Percentiles rank a stretch among this genome's conserved stretches.
phyloP scores from a whole-genome alignment of 2,797 vertebrate genomes.

The Thalassophryne amazonica region DNA sequence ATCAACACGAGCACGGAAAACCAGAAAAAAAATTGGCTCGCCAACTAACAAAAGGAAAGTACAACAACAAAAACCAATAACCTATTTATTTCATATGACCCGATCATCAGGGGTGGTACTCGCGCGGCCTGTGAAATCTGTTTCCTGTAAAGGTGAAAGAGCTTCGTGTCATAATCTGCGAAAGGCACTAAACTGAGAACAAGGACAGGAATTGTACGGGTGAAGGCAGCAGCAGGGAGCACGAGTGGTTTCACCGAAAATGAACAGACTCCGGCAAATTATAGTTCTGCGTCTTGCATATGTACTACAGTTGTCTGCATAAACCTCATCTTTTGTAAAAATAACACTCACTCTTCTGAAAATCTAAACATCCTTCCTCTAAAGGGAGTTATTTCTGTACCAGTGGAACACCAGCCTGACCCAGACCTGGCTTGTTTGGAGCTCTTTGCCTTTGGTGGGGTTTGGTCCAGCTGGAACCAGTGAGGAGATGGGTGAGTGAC shows the following conservation, averaged over 20 bases:
- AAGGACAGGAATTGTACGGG: constrained; percentile 2
- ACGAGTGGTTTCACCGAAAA: constrained; percentile 42
- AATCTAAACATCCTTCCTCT: constrained; percentile 53
- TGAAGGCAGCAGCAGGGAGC: not conserved
- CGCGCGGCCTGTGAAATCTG: not conserved
- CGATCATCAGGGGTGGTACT: not conserved
- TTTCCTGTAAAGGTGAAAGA: not conserved
- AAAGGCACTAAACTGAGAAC: constrained; percentile 1
- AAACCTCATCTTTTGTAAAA: constrained; percentile 43
- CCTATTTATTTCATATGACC: not conserved
- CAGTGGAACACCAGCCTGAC: constrained; percentile 45
- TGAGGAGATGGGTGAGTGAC: constrained; percentile 64
- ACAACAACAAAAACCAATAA: not conserved
- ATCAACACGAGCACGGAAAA: no score
- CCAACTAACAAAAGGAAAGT: no score
- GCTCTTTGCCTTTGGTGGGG: constrained; percentile 31
- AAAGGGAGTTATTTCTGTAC: constrained; percentile 51
- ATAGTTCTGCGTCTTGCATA: constrained; percentile 42
- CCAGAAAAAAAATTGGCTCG: no score
- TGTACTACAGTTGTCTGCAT: constrained; percentile 33
- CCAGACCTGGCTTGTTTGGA: constrained; percentile 34
- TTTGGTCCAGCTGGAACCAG: constrained; percentile 63
- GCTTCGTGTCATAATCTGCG: not conserved
- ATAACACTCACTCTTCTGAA: constrained; percentile 42
- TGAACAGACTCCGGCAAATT: constrained; percentile 48